Evolutionary conservation across 2,113 vertebrate genomes (phyloP).

Genomic region (Pteruthius melanotis): DNA sequence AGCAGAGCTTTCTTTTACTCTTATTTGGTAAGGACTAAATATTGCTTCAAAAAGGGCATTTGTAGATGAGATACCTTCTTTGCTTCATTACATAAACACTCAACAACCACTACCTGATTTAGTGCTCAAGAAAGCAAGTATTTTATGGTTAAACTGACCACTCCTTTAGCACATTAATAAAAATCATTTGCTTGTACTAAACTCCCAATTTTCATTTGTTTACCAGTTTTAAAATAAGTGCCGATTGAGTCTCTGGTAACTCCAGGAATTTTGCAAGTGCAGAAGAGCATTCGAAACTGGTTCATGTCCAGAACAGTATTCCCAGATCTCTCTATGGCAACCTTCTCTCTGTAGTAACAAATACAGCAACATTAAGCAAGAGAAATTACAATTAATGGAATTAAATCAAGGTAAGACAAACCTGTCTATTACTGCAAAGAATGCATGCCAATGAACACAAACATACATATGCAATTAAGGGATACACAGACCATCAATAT

Average conservation of each 20-base stretch:
- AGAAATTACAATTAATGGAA: not conserved
- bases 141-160: not conserved
- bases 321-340: conserved; percentile 80
- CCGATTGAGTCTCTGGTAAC: conserved; percentile 80
- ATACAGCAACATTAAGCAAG: not conserved
- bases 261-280: conserved; percentile 92
- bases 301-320: conserved; percentile 85
- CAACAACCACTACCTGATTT: not conserved
- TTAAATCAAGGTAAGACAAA: not conserved
- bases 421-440: not conserved
- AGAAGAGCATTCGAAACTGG: conserved; percentile 91
- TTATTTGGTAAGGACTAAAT: not conserved
- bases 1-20: not conserved
- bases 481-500: not conserved
- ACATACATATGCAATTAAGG: not conserved
- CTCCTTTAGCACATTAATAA: not conserved
- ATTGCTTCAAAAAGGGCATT: not conserved
- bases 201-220: not conserved
- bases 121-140: not conserved
- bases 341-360: conserved; percentile 79
- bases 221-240: conserved; percentile 91
- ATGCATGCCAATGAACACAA: not conserved
- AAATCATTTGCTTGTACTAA: not conserved
- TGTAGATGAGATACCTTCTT: not conserved
- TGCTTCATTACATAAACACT: not conserved